A percentile compares a stretch with the other conserved stretches of the same genome.
phyloP scores from a whole-genome alignment of 2,797 vertebrate genomes.

The Intellagama lesueurii region DNA sequence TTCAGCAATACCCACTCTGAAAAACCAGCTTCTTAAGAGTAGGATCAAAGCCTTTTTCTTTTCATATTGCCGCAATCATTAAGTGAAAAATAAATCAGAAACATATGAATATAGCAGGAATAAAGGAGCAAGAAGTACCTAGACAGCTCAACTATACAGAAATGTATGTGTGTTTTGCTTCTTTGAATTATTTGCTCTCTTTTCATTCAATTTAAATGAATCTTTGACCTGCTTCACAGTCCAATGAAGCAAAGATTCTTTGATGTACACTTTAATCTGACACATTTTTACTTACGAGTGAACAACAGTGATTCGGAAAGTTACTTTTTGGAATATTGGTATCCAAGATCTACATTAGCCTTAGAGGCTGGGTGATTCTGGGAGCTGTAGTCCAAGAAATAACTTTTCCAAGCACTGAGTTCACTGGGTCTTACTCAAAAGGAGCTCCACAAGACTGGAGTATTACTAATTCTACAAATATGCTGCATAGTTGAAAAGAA shows the following conservation, averaged over 20 bases:
- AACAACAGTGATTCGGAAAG: too few species aligned
- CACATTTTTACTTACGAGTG: background rate
- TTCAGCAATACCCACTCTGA: slow-evolving; percentile 43
- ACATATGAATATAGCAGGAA: slow-evolving; percentile 55
- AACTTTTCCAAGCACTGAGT: too few species aligned
- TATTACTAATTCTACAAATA: too few species aligned
- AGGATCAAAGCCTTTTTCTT: slow-evolving; percentile 17
- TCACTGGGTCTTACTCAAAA: background rate
- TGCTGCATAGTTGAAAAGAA: background rate
- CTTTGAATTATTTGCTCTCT: slow-evolving; percentile 63
- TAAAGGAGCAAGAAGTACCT: slow-evolving; percentile 49
- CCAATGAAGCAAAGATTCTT: background rate
- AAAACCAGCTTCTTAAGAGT: slow-evolving; percentile 29
- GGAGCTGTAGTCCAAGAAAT: too few species aligned
- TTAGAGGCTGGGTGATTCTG: too few species aligned
- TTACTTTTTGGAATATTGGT: too few species aligned
- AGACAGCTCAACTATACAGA: background rate
- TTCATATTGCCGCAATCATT: slow-evolving; percentile 28
- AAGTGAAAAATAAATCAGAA: slow-evolving; percentile 66
- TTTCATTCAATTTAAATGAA: background rate
- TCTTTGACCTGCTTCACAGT: background rate
- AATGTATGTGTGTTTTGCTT: slow-evolving; percentile 25
- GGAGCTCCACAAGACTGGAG: background rate
- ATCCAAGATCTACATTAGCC: too few species aligned
- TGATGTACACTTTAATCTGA: background rate